Evolutionary conservation across 2,888 invertebrate genomes (phyloP).

Genomic region (Vandiemenella viatica): DNA sequence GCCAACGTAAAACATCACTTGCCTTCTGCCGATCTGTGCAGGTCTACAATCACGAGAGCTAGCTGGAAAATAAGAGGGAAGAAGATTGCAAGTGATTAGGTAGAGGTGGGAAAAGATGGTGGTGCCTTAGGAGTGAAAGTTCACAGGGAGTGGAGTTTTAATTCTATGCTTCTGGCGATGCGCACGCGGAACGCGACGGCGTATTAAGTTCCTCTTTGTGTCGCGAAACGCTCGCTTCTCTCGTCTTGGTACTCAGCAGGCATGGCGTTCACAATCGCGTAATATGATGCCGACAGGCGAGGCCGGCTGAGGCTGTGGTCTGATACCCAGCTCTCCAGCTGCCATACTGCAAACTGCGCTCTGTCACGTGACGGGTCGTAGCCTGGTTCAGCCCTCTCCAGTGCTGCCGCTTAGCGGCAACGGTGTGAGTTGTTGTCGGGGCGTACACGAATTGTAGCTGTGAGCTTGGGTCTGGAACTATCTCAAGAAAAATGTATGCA

Average conservation of each 20-base stretch:
- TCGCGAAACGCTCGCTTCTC: not conserved
- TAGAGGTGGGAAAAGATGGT: not conserved
- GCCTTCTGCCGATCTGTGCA: not conserved
- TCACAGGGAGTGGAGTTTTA: too few relatives aligned
- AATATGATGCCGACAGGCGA: too few relatives aligned
- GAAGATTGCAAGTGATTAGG: not conserved
- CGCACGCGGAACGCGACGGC: too few relatives aligned
- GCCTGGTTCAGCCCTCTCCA: too few relatives aligned
- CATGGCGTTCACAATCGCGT: too few relatives aligned
- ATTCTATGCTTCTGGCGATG: too few relatives aligned
- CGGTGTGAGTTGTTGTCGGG: not conserved
- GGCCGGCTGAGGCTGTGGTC: not conserved
- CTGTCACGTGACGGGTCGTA: slow-evolving; percentile 27
- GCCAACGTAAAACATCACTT: not conserved
- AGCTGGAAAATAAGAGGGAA: not conserved
- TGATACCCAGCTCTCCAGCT: slow-evolving; percentile 15
- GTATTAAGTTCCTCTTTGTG: too few relatives aligned
- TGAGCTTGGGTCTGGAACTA: too few relatives aligned
- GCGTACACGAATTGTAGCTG: too few relatives aligned
- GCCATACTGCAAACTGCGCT: slow-evolving; percentile 30
- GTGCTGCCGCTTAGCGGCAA: not conserved
- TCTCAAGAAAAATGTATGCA: too few relatives aligned
- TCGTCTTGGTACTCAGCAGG: too few relatives aligned
- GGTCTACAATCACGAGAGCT: not conserved
- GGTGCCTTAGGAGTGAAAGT: not conserved